These are phyloP conservation scores for Datnioides undecimradiatus DNA, from an alignment of 2,113 vertebrate genomes.

Conservation along the genomic window DNA sequence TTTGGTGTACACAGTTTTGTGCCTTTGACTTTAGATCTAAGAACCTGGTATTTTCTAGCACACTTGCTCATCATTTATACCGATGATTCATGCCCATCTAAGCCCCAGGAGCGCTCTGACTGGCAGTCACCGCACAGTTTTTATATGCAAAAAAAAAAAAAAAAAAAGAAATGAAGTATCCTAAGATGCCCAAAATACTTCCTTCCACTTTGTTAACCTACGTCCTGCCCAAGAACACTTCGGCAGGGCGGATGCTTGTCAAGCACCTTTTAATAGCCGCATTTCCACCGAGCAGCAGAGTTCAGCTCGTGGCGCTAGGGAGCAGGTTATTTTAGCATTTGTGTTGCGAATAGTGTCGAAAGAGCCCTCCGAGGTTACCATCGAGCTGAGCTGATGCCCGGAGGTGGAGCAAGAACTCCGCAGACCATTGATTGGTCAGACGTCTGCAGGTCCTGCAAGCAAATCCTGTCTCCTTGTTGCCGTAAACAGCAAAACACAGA, in stretches of 20 bases:
- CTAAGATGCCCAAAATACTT: background rate
- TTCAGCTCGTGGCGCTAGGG: no score
- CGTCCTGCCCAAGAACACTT: background rate
- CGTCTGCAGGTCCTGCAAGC: no score
- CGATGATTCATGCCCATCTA: constrained; percentile 25
- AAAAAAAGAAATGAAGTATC: no score
- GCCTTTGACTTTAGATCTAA: constrained; percentile 9
- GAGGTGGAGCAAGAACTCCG: no score
- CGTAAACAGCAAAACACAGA: no score
- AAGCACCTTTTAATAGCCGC: background rate
- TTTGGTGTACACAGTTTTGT: background rate
- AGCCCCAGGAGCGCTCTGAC: background rate
- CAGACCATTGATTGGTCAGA: no score
- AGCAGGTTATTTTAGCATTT: no score
- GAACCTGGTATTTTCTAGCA: constrained; percentile 8
- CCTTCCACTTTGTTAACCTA: background rate
- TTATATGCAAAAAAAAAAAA: background rate
- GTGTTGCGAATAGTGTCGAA: no score
- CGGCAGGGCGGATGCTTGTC: background rate
- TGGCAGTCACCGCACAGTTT: constrained; percentile 13
- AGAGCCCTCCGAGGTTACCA: no score
- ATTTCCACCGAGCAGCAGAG: no score
- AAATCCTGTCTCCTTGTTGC: no score
- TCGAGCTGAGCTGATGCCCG: no score
- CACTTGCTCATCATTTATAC: constrained; percentile 8